Conservation (phyloP, 2,888 invertebrate genomes). For the Habroteleia sp. region DNA sequence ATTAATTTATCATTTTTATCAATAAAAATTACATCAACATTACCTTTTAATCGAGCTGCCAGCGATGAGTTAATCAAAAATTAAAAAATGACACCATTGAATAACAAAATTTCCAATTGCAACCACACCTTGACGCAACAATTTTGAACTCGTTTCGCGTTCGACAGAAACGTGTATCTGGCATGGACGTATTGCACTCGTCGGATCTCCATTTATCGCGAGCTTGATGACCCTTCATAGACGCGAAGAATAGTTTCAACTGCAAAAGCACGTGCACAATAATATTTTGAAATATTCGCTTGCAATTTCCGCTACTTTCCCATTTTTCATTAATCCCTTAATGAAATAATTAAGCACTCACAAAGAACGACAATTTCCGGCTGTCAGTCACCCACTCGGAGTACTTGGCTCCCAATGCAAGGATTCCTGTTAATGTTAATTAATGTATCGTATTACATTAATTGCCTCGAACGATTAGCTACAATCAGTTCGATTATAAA, state of each 20-base stretch:
- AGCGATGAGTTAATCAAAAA: too few species aligned
- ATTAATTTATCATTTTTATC: too few species aligned
- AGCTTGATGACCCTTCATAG: slow-evolving; percentile 23
- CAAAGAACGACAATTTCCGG: not conserved
- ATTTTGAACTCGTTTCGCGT: slow-evolving; percentile 2
- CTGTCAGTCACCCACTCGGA: slow-evolving; percentile 1
- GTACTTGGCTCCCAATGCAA: not conserved
- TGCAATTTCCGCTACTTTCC: not conserved
- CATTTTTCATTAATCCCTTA: not conserved
- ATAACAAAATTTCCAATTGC: slow-evolving; percentile 18
- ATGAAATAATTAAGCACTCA: not conserved
- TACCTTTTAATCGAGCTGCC: too few species aligned
- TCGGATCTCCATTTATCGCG: slow-evolving; percentile 43
- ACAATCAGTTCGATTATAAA: too few species aligned
- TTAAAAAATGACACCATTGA: slow-evolving; percentile 6
- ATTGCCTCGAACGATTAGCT: not conserved
- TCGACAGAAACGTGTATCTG: slow-evolving; percentile 37
- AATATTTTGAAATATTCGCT: slow-evolving; percentile 20
- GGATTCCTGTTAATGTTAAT: not conserved
- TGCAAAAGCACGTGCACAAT: slow-evolving; percentile 42
- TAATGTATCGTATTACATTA: slow-evolving; percentile 6
- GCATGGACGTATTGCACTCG: slow-evolving; percentile 25
- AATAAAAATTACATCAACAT: too few species aligned
- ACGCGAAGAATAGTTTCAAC: slow-evolving; percentile 31
- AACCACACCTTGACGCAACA: slow-evolving; percentile 29